phyloP scores from a whole-genome alignment of 2,888 invertebrate genomes.

The Diogma glabrata region DNA sequence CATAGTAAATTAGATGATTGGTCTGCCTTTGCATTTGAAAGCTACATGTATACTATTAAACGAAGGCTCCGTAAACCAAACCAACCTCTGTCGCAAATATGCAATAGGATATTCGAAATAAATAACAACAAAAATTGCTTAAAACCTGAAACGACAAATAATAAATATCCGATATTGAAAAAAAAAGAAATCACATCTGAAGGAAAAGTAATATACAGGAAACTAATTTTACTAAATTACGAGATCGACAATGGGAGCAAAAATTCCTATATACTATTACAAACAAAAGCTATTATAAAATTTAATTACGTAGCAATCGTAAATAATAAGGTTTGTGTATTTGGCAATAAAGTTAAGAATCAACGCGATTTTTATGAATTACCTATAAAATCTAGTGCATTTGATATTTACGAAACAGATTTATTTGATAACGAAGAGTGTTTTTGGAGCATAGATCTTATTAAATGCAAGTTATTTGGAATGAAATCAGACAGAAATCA shows the following conservation, averaged over 20 bases:
- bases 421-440: not conserved
- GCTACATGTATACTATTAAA: not conserved
- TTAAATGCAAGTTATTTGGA: not conserved
- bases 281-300: not conserved
- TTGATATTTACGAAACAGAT: not conserved
- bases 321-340: not conserved
- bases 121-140: not conserved
- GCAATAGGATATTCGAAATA: not conserved
- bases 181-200: not conserved
- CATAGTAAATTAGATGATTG: not conserved
- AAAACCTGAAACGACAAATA: not conserved
- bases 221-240: not conserved
- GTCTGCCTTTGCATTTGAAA: not conserved
- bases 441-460: not conserved
- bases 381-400: not conserved
- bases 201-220: not conserved
- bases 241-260: not conserved
- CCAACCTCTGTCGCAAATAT: not conserved
- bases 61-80: not conserved
- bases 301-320: not conserved
- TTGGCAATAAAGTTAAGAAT: not conserved
- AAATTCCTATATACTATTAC: not conserved
- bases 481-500: not conserved
- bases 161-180: not conserved
- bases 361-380: not conserved